Base-by-base conservation (phyloP, 2,888 invertebrate species). In the Chydorus sphaericus region DNA sequence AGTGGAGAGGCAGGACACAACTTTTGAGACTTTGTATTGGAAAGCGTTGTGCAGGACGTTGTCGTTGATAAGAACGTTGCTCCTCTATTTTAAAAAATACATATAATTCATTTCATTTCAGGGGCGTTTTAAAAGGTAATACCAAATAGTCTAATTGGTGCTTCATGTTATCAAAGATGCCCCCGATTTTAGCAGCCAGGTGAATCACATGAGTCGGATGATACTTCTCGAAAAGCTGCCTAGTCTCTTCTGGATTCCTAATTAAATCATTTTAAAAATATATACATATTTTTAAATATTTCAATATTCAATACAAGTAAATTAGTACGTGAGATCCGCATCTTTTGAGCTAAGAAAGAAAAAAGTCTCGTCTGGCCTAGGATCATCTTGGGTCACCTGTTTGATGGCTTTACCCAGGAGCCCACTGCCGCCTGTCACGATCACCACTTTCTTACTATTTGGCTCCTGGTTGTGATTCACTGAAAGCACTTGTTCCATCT, bases 341-440 rank as follows among this genome's bases (percentile, higher is more conserved):
- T 97, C 94, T 71, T 86, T 91, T 1, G 94, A 92, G 11, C 85
- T 82, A 54, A 87, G 76, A 71, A 97, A 98, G 61, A 88, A 26
- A 93, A 94, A 98, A 54, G 76, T 76, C 69, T 93, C 92, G 63
- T 81, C 75, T 4, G 66, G 62, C 8, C 68, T 64, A 20, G 71
- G 69, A 61, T 83, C 77, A 18, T 58, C 58, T 29, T 63, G 54
- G 1, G 87, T 75, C 1, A 90, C 75, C 23, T 72, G 71, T 71
- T 83, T 76, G 58, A 98, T 85, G 0, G 89, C 96, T 70, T 81
- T 82, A 0, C 96, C 96, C 0, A 99, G 92, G 16, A 98, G 76
- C 0, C 98, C 98, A 1, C 87, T 81, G 2, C 97, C 97, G 38
- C 98, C 98, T 11, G 98, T 99, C n/a, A 99, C 96, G 60, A 99